phyloP scores from a whole-genome alignment of 2,113 vertebrate genomes.

The Oncorhynchus nerka region DNA sequence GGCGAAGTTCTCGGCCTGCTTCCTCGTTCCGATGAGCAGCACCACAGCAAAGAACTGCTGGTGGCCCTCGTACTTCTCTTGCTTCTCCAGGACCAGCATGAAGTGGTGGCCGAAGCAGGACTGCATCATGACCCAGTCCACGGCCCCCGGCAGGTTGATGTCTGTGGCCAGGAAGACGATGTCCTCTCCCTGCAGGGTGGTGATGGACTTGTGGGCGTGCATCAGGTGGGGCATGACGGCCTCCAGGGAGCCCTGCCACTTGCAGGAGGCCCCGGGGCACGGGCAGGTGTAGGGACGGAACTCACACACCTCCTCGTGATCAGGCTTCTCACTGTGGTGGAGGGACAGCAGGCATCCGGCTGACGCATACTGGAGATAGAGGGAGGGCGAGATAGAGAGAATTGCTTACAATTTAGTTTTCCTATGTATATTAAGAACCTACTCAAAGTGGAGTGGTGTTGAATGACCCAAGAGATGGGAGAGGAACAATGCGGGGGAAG shows the following conservation, averaged over 20 bases:
- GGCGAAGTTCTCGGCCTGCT: slow-evolving; percentile 77
- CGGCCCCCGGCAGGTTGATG: slow-evolving; percentile 75
- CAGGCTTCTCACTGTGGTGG: slow-evolving; percentile 76
- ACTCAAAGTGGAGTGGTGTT: background rate
- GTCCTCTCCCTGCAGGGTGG: slow-evolving; percentile 77
- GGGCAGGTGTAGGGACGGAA: slow-evolving; percentile 77
- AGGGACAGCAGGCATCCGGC: slow-evolving; percentile 71
- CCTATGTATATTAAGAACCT: too few relatives aligned
- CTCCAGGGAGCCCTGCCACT: slow-evolving; percentile 77
- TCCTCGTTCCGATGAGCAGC: slow-evolving; percentile 74
- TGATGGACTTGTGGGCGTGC: slow-evolving; percentile 78
- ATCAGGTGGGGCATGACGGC: slow-evolving; percentile 79
- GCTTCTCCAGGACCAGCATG: slow-evolving; percentile 80
- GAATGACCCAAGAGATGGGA: background rate
- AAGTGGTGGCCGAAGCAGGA: slow-evolving; percentile 79
- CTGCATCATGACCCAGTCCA: slow-evolving; percentile 83
- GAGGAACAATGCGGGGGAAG: background rate
- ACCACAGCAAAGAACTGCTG: slow-evolving; percentile 80
- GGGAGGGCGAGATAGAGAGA: background rate
- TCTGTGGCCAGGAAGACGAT: slow-evolving; percentile 78
- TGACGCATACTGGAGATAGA: slow-evolving; percentile 61
- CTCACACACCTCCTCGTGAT: slow-evolving; percentile 78
- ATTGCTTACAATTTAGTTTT: too few relatives aligned
- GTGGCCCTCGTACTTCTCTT: slow-evolving; percentile 77
- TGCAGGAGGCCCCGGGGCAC: slow-evolving; percentile 76